These are phyloP conservation scores for Podarcis siculus DNA, from an alignment of 2,797 vertebrate species.

Conservation along the genomic window DNA sequence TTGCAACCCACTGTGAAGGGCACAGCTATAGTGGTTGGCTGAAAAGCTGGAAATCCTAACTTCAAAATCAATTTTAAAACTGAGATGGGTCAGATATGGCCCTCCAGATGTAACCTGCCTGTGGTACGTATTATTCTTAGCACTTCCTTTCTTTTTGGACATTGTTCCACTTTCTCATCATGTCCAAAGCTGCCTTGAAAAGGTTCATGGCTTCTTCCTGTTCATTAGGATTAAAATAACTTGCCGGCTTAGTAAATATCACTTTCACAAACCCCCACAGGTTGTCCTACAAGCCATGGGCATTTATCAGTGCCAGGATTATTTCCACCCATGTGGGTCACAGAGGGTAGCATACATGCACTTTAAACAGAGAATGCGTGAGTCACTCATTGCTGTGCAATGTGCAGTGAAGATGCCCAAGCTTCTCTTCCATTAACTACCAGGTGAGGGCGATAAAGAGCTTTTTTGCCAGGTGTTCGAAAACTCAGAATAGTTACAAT, in stretches of 20 bases:
- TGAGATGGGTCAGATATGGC: too few species aligned
- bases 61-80: not conserved
- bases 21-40: not conserved
- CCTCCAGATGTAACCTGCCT: too few species aligned
- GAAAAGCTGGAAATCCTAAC: not conserved
- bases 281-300: not conserved
- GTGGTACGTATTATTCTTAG: not conserved
- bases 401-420: not conserved
- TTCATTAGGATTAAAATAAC: not conserved
- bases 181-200: too few species aligned
- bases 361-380: not conserved
- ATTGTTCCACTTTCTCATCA: too few species aligned
- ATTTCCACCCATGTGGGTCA: not conserved
- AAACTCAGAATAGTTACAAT: not conserved
- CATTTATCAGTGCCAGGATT: not conserved
- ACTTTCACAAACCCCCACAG: not conserved
- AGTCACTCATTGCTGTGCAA: not conserved
- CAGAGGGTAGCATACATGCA: not conserved
- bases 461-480: not conserved
- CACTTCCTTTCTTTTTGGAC: not conserved
- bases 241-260: not conserved
- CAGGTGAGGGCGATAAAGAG: constrained; percentile 16
- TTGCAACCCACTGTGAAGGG: not conserved
- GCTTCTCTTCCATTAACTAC: not conserved
- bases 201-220: not conserved